Percentiles rank a stretch among this genome's conserved stretches.
These are phyloP conservation scores for Lochmaea crataegi DNA, from an alignment of 2,888 invertebrate species.

Conservation along the genomic window DNA sequence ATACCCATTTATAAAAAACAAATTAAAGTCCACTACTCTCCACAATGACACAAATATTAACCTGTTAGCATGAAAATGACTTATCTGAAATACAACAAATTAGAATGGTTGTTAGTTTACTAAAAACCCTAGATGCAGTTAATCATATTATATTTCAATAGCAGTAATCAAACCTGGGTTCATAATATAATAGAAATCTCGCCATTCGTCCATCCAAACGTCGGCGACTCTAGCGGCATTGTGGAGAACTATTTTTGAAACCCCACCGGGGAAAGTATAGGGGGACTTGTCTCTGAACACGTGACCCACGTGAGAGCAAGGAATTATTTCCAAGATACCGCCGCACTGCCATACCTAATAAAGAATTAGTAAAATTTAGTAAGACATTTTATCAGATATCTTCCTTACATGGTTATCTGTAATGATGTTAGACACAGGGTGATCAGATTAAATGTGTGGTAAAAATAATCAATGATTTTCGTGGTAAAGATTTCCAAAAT, in stretches of 20 bases:
- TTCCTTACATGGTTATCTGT: conserved; percentile 15
- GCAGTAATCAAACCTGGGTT: conserved; percentile 86
- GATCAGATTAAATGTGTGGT: conserved; percentile 1
- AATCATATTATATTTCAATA: conserved; percentile 13
- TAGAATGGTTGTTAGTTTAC: not conserved
- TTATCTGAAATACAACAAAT: not conserved
- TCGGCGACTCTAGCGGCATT: conserved; percentile 98
- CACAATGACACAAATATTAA: not conserved
- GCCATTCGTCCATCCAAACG: conserved; percentile 99
- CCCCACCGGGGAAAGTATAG: conserved; percentile 99
- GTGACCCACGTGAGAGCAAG: conserved; percentile 96
- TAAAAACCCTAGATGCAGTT: not conserved
- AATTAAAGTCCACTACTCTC: not conserved
- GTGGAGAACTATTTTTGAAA: conserved; percentile 95
- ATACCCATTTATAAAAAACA: not conserved
- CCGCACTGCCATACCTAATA: conserved; percentile 96
- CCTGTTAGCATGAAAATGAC: not conserved
- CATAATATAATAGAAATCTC: conserved; percentile 99
- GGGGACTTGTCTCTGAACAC: conserved; percentile 98
- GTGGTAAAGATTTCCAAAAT: too few relatives aligned
- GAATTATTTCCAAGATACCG: conserved; percentile 93
- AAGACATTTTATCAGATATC: not conserved
- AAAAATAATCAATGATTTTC: not conserved
- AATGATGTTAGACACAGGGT: conserved; percentile 40
- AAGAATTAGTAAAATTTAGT: conserved; percentile 24